Evolutionary conservation across 2,113 vertebrate species (phyloP), one percentile per base, ranked within the genome.

Genomic region (Orthochromis malagaraziensis): DNA sequence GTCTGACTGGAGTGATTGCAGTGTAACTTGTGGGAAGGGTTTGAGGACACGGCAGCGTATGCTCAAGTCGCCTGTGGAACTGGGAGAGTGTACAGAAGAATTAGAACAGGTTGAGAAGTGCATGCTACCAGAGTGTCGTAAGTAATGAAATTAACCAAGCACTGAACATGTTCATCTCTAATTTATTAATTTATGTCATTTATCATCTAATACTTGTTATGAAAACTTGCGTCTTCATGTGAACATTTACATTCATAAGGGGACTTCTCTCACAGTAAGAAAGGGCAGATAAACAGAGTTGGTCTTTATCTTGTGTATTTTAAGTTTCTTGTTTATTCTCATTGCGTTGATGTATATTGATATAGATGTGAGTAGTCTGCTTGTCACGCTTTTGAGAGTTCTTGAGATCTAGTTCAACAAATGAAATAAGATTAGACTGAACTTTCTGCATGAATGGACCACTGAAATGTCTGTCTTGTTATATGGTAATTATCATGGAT

Each of bases 1-100:
- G 99, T 99, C 98, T 2, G 98, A 99, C 82, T 99, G 99, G 99
- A 99, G 98, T 0, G 98, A 99, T 93, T 99, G 99, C 94, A 99
- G 99, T 1, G 98, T 99, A 17, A 98, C 97, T 0, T 99, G 99
- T 8, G 98, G 98, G 42, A 99, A 99, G 87, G 99, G 99, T 29
- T 90, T 96, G 92, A 92, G 99, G 47, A 98, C 97, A 14, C 95
- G 98, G 16, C 98, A 98, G 79, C 97, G 99, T 58, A 96, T 97
- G 93, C 97, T 99, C 40, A 99, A 99, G 93, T 99, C 99, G 54
- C 97, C 98, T 1, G 97, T 97, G 4, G 99, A 99, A 93, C 97
- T 99, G 2, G 99, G 99, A 26, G 99, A 99, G 89, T 99, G 99
- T 89, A 98, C 97, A 0, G 99, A 99, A 91, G 98, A 99, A 9